A percentile compares a stretch with the other conserved stretches of the same genome.
Evolutionary conservation across 2,888 invertebrate species (phyloP).

Genomic region (Physocephala rufipes): DNA sequence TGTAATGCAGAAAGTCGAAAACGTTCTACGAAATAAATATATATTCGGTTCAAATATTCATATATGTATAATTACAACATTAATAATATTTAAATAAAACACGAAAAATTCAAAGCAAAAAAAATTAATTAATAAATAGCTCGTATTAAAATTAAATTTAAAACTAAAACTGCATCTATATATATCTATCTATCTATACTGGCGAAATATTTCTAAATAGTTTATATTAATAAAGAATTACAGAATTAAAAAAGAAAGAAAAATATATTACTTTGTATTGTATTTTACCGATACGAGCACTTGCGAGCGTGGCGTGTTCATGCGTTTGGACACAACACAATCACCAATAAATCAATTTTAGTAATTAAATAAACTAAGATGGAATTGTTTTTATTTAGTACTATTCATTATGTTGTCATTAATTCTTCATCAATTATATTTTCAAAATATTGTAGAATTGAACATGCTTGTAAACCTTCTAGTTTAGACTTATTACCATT

Average conservation of each 20-base stretch:
- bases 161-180: constrained; percentile 4
- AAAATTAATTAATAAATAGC: constrained; percentile 25
- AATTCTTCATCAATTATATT: not conserved
- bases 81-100: constrained; percentile 65
- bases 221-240: constrained; percentile 23
- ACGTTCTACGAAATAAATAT: constrained; percentile 5
- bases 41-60: constrained; percentile 51
- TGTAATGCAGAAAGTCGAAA: too few relatives aligned
- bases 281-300: constrained; percentile 21
- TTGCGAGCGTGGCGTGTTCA: constrained; percentile 17
- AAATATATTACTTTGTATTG: not conserved
- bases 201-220: constrained; percentile 22
- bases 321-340: too few relatives aligned
- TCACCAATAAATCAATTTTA: constrained; percentile 24
- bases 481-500: too few relatives aligned
- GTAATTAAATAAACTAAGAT: constrained; percentile 6
- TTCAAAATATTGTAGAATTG: too few relatives aligned
- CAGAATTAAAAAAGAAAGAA: constrained; percentile 15
- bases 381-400: constrained; percentile 17
- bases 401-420: not conserved
- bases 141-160: constrained; percentile 23
- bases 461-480: too few relatives aligned
- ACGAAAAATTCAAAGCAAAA: constrained; percentile 50
- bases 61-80: constrained; percentile 65
- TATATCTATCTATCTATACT: constrained; percentile 4